phyloP scores from a whole-genome alignment of 2,888 invertebrate genomes.

The Onthophagus sagittarius region DNA sequence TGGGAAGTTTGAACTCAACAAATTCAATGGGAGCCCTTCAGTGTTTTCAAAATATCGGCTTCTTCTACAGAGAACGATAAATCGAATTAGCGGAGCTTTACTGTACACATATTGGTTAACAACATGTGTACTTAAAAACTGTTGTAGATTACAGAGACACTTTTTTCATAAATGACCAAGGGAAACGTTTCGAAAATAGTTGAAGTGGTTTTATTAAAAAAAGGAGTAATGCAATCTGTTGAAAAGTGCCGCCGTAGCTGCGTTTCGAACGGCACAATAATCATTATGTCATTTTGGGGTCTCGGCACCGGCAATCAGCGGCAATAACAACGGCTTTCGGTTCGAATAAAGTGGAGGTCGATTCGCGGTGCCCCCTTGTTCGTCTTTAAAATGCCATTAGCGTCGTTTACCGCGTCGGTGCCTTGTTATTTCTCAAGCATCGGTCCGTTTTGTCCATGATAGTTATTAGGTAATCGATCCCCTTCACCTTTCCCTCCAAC shows the following conservation, averaged over 20 bases:
- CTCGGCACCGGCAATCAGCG: slow-evolving; percentile 15
- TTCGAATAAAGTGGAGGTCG: not conserved
- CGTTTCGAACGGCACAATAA: slow-evolving; percentile 8
- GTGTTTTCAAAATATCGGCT: too few relatives aligned
- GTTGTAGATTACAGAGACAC: too few relatives aligned
- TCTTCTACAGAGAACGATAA: too few relatives aligned
- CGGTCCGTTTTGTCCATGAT: slow-evolving; percentile 23
- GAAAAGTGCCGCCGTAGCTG: not conserved
- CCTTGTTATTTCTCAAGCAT: slow-evolving; percentile 25
- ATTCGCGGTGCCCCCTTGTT: not conserved
- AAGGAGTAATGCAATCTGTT: not conserved
- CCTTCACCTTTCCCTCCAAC: not conserved
- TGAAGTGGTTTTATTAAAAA: not conserved
- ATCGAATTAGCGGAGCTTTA: too few relatives aligned
- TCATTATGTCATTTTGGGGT: slow-evolving; percentile 19
- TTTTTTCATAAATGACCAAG: too few relatives aligned
- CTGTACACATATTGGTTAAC: too few relatives aligned
- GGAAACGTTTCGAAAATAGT: too few relatives aligned
- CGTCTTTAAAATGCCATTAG: slow-evolving; percentile 22
- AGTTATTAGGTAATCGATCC: slow-evolving; percentile 21
- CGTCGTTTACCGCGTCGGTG: slow-evolving; percentile 20
- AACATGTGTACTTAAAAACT: too few relatives aligned
- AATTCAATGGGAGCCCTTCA: too few relatives aligned
- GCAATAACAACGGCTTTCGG: slow-evolving; percentile 12
- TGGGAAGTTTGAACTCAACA: too few relatives aligned